Evolutionary conservation across 2,888 invertebrate genomes (phyloP).

Genomic region (Psylliodes chrysocephalus): DNA sequence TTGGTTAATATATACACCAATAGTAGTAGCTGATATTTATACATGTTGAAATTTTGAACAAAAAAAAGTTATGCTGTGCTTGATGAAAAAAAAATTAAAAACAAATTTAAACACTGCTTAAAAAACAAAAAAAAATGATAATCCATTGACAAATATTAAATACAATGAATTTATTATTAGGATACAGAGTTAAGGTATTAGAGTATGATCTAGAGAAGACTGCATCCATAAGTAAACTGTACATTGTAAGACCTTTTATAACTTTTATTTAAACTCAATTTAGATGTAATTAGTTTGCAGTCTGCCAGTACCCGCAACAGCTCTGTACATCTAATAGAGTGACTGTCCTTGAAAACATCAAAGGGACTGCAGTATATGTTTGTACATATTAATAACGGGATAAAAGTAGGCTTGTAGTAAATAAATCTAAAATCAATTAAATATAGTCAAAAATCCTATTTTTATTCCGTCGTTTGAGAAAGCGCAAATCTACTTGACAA

Average conservation of each 20-base stretch:
- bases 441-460: too few relatives aligned
- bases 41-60: constrained; percentile 56
- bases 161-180: constrained; percentile 66
- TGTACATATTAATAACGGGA: too few relatives aligned
- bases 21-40: constrained; percentile 59
- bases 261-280: constrained; percentile 57
- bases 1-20: constrained; percentile 56
- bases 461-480: too few relatives aligned
- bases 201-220: constrained; percentile 63
- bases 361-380: too few relatives aligned
- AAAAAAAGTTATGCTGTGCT: constrained; percentile 58
- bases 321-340: constrained; percentile 27
- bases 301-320: constrained; percentile 62
- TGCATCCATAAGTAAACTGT: constrained; percentile 63
- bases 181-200: constrained; percentile 61
- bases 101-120: constrained; percentile 58
- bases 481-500: too few relatives aligned
- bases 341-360: too few relatives aligned
- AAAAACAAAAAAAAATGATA: constrained; percentile 57
- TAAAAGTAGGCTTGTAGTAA: too few relatives aligned
- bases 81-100: constrained; percentile 51
- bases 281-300: constrained; percentile 60
- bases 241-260: constrained; percentile 58
- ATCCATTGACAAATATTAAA: constrained; percentile 65
- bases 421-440: too few relatives aligned